These are phyloP conservation scores for Corydoras maculifer DNA, from an alignment of 2,113 vertebrate species.

Conservation along the genomic window DNA sequence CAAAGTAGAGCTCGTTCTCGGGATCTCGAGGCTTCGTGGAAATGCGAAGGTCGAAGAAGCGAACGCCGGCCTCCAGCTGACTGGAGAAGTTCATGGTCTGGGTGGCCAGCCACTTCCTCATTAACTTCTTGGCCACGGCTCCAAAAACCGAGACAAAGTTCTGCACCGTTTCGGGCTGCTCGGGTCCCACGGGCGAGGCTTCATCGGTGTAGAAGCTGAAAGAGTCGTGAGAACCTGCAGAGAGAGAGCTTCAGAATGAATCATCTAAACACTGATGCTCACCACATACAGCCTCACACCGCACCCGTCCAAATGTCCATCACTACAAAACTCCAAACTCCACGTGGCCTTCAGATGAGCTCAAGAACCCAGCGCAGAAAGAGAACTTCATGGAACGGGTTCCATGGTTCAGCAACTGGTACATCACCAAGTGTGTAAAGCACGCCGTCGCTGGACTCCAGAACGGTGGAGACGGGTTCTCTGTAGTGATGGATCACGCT, in stretches of 20 bases:
- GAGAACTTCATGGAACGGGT: no score
- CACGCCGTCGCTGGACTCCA: no score
- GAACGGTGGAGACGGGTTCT: no score
- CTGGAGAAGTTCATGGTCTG: slow-evolving; percentile 95
- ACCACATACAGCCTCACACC: no score
- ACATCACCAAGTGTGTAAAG: no score
- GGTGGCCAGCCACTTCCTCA: slow-evolving; percentile 96
- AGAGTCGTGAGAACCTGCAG: slow-evolving; percentile 91
- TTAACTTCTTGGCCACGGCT: slow-evolving; percentile 94
- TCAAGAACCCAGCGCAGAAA: no score
- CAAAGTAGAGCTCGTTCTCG: slow-evolving; percentile 93
- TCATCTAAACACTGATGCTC: background rate
- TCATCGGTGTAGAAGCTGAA: slow-evolving; percentile 99
- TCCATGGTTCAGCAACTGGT: no score
- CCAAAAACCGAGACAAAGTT: slow-evolving; percentile 98
- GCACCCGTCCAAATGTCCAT: no score
- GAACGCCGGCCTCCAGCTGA: slow-evolving; percentile 86
- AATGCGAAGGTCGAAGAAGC: slow-evolving; percentile 96
- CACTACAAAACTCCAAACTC: no score
- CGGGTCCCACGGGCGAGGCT: slow-evolving; percentile 89
- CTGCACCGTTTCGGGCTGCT: slow-evolving; percentile 95
- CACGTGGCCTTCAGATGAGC: no score
- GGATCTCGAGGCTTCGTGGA: slow-evolving; percentile 96
- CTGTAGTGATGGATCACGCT: no score
- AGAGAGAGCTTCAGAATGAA: slow-evolving; percentile 9